Evolutionary conservation across 2,888 invertebrate species (phyloP).

Genomic region (Apantesis nais): DNA sequence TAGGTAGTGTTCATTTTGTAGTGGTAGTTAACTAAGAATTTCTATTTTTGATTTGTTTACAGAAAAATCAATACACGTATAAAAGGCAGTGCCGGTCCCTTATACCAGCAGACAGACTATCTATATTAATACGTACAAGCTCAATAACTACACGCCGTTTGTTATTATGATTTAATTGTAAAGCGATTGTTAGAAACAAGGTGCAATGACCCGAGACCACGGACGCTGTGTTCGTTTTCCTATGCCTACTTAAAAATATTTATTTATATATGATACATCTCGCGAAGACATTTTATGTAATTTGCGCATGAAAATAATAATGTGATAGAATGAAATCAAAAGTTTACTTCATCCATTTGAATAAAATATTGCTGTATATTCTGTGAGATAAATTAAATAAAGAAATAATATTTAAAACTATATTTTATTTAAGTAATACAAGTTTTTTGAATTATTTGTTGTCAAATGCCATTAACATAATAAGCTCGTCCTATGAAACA

Average conservation of each 20-base stretch:
- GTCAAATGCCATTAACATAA: not conserved
- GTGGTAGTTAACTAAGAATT: not conserved
- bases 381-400: too few species aligned
- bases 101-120: not conserved
- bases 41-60: too few species aligned
- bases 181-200: slow-evolving; percentile 30
- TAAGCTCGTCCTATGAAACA: not conserved
- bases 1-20: not conserved
- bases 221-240: slow-evolving; percentile 31
- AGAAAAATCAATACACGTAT: not conserved
- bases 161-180: slow-evolving; percentile 29
- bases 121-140: slow-evolving; percentile 2
- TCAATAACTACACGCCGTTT: slow-evolving; percentile 14
- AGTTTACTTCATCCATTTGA: too few species aligned
- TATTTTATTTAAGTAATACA: too few species aligned
- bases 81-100: not conserved
- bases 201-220: slow-evolving; percentile 36
- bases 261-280: not conserved
- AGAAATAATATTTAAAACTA: too few species aligned
- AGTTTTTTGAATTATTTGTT: not conserved
- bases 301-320: too few species aligned
- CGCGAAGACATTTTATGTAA: not conserved
- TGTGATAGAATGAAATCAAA: too few species aligned
- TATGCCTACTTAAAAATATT: slow-evolving; percentile 19
- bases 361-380: too few species aligned